Conservation (phyloP, 2,113 vertebrate species). For the Drymodes brunneopygia region DNA sequence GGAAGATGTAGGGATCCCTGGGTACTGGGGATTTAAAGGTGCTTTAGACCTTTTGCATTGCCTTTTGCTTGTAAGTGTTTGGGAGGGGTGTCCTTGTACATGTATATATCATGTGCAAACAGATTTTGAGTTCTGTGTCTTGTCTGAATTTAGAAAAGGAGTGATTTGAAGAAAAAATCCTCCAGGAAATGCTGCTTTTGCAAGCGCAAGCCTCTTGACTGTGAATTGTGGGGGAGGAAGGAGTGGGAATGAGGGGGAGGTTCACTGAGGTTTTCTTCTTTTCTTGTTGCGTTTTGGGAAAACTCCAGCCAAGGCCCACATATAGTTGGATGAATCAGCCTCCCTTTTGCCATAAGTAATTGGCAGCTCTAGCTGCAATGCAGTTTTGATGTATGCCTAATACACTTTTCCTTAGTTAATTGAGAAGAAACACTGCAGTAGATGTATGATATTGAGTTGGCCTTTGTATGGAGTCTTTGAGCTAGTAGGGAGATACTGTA, state of each 20-base stretch:
- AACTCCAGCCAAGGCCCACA: conserved; percentile 53
- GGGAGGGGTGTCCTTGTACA: background rate
- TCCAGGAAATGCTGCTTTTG: conserved; percentile 23
- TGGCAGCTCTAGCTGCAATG: conserved; percentile 60
- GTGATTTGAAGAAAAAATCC: background rate
- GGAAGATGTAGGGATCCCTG: background rate
- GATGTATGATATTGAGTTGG: background rate
- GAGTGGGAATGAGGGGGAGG: conserved; percentile 50
- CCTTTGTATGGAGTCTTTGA: background rate
- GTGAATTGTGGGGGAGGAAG: background rate
- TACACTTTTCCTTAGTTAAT: background rate
- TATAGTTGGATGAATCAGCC: conserved; percentile 46
- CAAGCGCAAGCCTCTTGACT: background rate
- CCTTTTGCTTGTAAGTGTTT: background rate
- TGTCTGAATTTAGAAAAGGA: conserved; percentile 42
- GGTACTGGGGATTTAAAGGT: background rate
- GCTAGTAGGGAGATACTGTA: background rate
- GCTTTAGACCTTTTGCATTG: background rate
- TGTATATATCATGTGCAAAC: background rate
- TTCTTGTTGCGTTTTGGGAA: conserved; percentile 22
- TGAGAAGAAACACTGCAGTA: conserved; percentile 29
- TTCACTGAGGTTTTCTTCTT: conserved; percentile 40
- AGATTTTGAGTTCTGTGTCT: background rate
- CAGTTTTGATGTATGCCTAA: conserved; percentile 42
- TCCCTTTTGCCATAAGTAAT: conserved; percentile 22